Evolutionary conservation across 2,888 invertebrate species (phyloP), one percentile per base, ranked within the genome.

Genomic region (Endomychus coccineus): DNA sequence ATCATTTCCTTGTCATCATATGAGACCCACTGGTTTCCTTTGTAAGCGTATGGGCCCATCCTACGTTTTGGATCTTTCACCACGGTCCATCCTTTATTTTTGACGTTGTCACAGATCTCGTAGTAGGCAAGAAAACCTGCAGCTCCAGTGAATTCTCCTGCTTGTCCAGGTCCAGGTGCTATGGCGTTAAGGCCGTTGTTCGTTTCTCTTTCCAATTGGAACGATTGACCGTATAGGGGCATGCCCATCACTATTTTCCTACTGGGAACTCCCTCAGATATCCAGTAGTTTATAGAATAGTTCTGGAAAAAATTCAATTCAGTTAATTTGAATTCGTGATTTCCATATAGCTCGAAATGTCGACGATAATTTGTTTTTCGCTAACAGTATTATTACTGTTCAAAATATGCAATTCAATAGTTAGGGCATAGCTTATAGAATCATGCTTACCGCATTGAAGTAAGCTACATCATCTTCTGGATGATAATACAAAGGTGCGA

Each of bases 11-110:
- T 71, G 56, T 92, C 90, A 58, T 94, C 92, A 54, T 76, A 94
- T 2, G 88, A 84, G 12, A 91, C 89, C 92, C 92, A 94, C 58
- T 92, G 91, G 54, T 82, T 82, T 27, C 80, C 88, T 54, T 85
- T 84, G 56, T 80, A 83, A 0, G 91, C 87, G 51, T 83, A 90
- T 0, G 92, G 92, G 3, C 91, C 91, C 77, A 92, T 85, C 29
- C 87, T 71, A 9, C 77, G 71, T 31, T 78, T 65, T 1, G 80
- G 74, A 58, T 90, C 89, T 55, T 86, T 77, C 0, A 89, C 80
- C 0, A 89, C 79, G 3, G 74, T 80, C 85, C 88, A 89, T 2
- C 81, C 84, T 37, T 78, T 77, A 45, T 79, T 77, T 45, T 75
- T 76, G 7, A 92, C 72, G 41, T 84, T 77, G 46, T 89, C 81